These are phyloP conservation scores for Ptychochromis oligacanthus DNA, from an alignment of 2,113 vertebrate species.

Conservation along the genomic window DNA sequence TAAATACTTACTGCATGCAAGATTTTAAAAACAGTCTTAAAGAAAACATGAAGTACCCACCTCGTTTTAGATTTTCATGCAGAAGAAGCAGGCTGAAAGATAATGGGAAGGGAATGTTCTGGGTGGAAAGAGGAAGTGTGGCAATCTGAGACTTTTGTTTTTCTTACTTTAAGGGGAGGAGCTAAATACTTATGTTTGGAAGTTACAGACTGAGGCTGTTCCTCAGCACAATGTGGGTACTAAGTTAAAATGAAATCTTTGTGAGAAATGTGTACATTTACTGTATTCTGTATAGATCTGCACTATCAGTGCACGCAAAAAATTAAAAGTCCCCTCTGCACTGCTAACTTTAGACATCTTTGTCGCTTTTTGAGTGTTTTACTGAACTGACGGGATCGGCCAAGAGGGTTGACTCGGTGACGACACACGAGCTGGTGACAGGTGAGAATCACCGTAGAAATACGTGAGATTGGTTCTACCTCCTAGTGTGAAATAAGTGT, in stretches of 20 bases:
- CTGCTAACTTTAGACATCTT: too few relatives aligned
- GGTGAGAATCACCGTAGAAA: too few relatives aligned
- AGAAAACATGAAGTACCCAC: conserved; percentile 7
- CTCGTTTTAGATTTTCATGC: not conserved
- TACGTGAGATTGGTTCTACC: too few relatives aligned
- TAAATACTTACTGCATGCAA: not conserved
- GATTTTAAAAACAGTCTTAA: not conserved
- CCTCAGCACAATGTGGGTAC: not conserved
- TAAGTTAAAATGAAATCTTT: not conserved
- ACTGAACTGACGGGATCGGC: too few relatives aligned
- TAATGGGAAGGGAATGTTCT: conserved; percentile 24
- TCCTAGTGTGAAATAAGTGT: too few relatives aligned
- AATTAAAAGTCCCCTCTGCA: too few relatives aligned
- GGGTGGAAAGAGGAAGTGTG: conserved; percentile 38
- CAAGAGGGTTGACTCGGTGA: too few relatives aligned
- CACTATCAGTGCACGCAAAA: too few relatives aligned
- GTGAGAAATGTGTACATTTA: not conserved
- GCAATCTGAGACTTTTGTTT: conserved; percentile 47
- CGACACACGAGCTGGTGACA: too few relatives aligned
- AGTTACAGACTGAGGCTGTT: not conserved
- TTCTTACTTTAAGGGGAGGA: conserved; percentile 37
- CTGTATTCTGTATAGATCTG: not conserved
- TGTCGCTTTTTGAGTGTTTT: too few relatives aligned
- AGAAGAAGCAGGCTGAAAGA: not conserved
- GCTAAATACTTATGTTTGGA: not conserved